Conservation (phyloP, 2,888 invertebrate genomes). For the Ashinkailepas kermadecensis region DNA sequence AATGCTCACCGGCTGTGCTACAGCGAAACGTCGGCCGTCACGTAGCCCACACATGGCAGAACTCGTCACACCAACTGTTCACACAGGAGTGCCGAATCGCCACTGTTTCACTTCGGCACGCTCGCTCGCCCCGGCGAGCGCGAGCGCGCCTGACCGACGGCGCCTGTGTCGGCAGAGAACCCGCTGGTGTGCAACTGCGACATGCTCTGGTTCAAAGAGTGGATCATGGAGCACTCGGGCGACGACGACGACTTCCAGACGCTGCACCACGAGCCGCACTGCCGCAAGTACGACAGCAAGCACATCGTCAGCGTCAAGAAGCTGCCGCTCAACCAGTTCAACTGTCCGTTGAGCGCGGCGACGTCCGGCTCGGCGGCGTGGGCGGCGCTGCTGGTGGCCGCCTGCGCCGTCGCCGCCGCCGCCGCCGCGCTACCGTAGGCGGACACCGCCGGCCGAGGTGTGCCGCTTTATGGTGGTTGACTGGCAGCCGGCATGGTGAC, state of each 20-base stretch:
- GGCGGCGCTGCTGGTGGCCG: background rate
- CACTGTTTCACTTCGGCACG: too few species aligned
- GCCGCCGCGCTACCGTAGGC: background rate
- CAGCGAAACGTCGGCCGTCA: background rate
- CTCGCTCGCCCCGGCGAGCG: too few species aligned
- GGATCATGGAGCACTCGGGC: constrained; percentile 51
- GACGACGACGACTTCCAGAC: constrained; percentile 6
- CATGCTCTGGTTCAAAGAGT: constrained; percentile 76
- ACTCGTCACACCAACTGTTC: too few species aligned
- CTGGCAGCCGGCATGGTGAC: too few species aligned
- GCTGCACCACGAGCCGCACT: constrained; percentile 28
- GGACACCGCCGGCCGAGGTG: too few species aligned
- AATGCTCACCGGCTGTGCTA: background rate
- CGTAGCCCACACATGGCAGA: background rate
- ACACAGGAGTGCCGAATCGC: too few species aligned
- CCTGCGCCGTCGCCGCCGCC: background rate
- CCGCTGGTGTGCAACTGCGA: constrained; percentile 81
- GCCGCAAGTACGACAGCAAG: constrained; percentile 30
- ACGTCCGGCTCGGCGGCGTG: background rate
- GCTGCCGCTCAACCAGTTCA: constrained; percentile 30
- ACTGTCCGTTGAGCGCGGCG: constrained; percentile 24
- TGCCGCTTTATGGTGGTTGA: too few species aligned
- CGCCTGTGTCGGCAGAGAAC: constrained; percentile 57
- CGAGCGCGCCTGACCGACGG: background rate
- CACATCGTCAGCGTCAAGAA: constrained; percentile 28